These are phyloP conservation scores for Alouatta palliata DNA, from an alignment of 2,113 vertebrate genomes.

Conservation along the genomic window DNA sequence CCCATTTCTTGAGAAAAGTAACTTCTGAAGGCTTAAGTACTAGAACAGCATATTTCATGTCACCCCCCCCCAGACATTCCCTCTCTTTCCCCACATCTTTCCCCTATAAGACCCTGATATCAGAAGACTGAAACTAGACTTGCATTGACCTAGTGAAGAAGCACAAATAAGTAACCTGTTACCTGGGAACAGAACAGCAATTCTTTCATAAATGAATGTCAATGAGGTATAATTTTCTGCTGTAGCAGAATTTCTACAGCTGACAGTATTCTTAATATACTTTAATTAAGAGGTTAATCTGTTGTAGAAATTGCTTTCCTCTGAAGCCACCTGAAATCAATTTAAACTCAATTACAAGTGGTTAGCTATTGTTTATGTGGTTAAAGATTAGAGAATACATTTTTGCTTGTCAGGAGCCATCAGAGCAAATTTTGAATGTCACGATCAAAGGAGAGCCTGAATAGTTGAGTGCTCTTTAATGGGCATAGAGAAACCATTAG, in stretches of 20 bases:
- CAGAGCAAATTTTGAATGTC: slow-evolving; percentile 82
- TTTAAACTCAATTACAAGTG: slow-evolving; percentile 88
- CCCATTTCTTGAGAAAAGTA: background rate
- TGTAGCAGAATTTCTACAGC: slow-evolving; percentile 84
- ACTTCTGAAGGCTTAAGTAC: background rate
- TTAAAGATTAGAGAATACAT: slow-evolving; percentile 87
- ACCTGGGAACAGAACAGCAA: slow-evolving; percentile 74
- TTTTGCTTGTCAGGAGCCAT: slow-evolving; percentile 83
- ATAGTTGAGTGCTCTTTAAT: slow-evolving; percentile 86
- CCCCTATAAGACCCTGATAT: background rate
- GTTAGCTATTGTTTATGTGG: slow-evolving; percentile 88
- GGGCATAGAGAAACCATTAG: slow-evolving; percentile 86
- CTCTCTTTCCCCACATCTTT: background rate
- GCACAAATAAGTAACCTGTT: slow-evolving; percentile 78
- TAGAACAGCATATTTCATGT: background rate
- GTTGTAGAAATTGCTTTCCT: slow-evolving; percentile 89
- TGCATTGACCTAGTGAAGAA: slow-evolving; percentile 59
- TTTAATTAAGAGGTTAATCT: slow-evolving; percentile 91
- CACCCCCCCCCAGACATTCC: fast-evolving
- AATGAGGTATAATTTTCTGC: slow-evolving; percentile 86
- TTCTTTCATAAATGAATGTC: slow-evolving; percentile 84
- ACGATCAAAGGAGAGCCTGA: slow-evolving; percentile 83
- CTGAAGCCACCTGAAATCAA: slow-evolving; percentile 91
- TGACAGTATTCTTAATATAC: slow-evolving; percentile 87
- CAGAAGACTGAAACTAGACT: background rate